phyloP scores from a whole-genome alignment of 2,113 vertebrate genomes.

The Tympanuchus pallidicinctus region DNA sequence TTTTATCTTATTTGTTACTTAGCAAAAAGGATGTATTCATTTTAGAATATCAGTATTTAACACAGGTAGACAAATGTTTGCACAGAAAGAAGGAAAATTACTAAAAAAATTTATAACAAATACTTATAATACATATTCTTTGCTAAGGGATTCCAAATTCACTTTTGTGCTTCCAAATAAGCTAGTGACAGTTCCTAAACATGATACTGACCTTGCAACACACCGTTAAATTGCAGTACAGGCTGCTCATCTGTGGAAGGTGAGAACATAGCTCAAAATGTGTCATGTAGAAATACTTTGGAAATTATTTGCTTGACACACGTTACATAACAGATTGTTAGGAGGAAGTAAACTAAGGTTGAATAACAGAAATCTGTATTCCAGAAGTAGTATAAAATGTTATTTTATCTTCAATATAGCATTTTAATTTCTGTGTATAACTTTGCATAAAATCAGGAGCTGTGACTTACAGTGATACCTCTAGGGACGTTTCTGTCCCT shows the following conservation, averaged over 20 bases:
- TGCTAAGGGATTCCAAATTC: background rate
- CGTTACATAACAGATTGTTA: conserved; percentile 13
- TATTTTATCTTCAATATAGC: conserved; percentile 5
- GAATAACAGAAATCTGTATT: conserved; percentile 26
- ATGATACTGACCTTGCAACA: background rate
- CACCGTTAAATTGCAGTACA: background rate
- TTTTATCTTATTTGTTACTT: background rate
- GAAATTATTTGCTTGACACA: background rate
- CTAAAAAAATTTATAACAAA: background rate
- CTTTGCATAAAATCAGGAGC: background rate
- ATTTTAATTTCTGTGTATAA: conserved; percentile 24
- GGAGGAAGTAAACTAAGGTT: background rate
- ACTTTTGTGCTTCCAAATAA: background rate
- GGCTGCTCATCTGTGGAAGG: background rate
- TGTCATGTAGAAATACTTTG: background rate
- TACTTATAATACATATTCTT: background rate
- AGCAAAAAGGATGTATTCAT: background rate
- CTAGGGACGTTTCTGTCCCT: background rate
- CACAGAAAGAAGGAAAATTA: background rate
- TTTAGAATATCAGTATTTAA: background rate
- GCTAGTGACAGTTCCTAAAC: background rate
- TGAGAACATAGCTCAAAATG: conserved; percentile 1
- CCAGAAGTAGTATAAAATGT: background rate
- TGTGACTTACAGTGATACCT: background rate
- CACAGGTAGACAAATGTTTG: background rate